Base-by-base conservation (phyloP, 30 jellyfish, hydroid and myxozoan genomes). In the Aurelia aurita complex sp. Pacific region DNA sequence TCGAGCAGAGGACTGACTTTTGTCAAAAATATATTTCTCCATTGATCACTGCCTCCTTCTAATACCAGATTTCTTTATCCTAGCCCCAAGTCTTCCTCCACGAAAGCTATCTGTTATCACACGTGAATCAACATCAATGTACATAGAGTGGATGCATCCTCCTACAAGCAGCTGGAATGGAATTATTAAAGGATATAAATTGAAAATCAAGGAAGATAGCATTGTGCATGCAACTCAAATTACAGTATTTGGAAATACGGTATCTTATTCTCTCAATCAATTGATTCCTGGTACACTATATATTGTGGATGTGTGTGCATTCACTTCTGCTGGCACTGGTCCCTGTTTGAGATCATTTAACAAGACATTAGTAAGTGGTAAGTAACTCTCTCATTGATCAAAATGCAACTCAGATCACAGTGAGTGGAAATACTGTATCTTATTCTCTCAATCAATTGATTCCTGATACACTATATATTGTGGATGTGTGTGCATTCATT, bases 401-500 rank as follows among this genome's bases (percentile, higher is more conserved):
- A n/a, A 38, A 52, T 70, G 34, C 77, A 50, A 36, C 42, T 15
- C 5, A 64, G 15, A 5, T 63, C 14, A 70, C 64, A 50, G 85
- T 77, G 4, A 52, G 53, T n/a, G 81, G 79, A 29, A 66, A 67
- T 42, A 61, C 36, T 15, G 73, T 69, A 9, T 62, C 17, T 62
- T 68, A 57, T 64, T 63, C 36, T 59, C 32, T 90, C 51, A 82
- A 63, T 32, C 72, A 69, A 40, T 71, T 91, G 55, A 68, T 66
- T 16, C 96, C 98, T 11, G 88, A 68, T 34, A 55, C 92, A 29
- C 5, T 64, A n/a, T 91, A 91, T 52, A 14, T 69, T 11, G 73
- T 91, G 35, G 92, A 80, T 77, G 89, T 91, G 33, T 91, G 98
- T 74, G 94, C 98, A 10, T 91, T 78, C 42, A 91, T 85, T 14